phyloP scores from a whole-genome alignment of 2,888 invertebrate species.

The Drosophila kokeensis region DNA sequence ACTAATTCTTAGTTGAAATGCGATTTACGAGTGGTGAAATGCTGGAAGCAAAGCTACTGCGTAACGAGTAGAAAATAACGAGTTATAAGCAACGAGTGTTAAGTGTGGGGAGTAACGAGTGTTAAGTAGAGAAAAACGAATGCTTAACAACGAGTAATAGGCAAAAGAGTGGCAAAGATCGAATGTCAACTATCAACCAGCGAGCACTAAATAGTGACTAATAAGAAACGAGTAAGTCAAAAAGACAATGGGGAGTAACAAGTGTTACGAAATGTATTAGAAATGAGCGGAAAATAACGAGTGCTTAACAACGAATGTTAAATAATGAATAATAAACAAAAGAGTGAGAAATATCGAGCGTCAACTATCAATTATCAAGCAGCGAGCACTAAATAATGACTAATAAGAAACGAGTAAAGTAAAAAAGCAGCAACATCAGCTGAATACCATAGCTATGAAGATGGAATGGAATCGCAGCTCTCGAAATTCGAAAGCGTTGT shows the following conservation, averaged over 20 bases:
- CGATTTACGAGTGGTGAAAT: not conserved
- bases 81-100: not conserved
- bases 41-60: not conserved
- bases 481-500: conserved; percentile 26
- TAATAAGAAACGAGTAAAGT: not conserved
- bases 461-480: not conserved
- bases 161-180: not conserved
- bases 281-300: not conserved
- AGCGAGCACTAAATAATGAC: not conserved
- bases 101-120: not conserved
- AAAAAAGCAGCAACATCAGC: not conserved
- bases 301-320: not conserved
- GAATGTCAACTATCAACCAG: not conserved
- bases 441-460: not conserved
- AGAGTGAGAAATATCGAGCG: not conserved
- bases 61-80: not conserved
- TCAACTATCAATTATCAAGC: not conserved
- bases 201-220: not conserved
- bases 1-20: not conserved
- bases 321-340: not conserved
- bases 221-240: not conserved
- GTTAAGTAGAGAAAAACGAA: not conserved
- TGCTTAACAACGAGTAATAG: not conserved
- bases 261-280: too few species aligned
- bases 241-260: too few species aligned